Base-by-base conservation (phyloP, 2,113 vertebrate species). In the Lophochroa leadbeateri region DNA sequence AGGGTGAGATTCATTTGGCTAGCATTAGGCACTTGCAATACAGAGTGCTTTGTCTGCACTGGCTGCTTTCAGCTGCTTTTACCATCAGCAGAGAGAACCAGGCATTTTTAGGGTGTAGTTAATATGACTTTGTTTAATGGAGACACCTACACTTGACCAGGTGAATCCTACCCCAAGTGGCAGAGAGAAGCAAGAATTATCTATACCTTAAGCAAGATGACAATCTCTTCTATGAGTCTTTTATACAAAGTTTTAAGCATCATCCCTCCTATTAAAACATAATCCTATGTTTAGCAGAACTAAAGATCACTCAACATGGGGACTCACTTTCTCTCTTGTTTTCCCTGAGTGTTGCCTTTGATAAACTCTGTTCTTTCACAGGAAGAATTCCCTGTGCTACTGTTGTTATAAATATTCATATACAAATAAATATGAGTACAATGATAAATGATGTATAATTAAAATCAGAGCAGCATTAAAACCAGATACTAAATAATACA, bases 361-460 rank as follows among this genome's bases (percentile, higher is more conserved):
- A 72, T 31, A 85, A 93, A 89, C 12, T 75, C 11, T 0, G 0
- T 67, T 82, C 20, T 95, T 94, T 84, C 53, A 35, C n/a, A 46
- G 68, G 70, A 94, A 85, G 29, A 91, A 85, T 89, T 89, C 63
- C 74, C 58, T 44, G 11, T 91, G 61, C 33, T 87, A 46, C 65
- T 75, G 53, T 60, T 91, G 37, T 53, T 95, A 82, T 89, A 88
- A 94, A 92, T 92, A 95, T 85, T 92, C 70, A 68, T 68, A 71
- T 35, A 50, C 24, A 96, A 91, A 78, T 78, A 95, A 82, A 78
- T 64, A 82, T 28, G 17, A 92, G 96, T 91, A 82, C 65, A 91
- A 69, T 92, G 24, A 75, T 75, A 94, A 94, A 88, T 60, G 0
- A 47, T 47, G 47, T n/a, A 71, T 82, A 82, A 94, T 89, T 91